Evolutionary conservation across 2,113 vertebrate species (phyloP).

Genomic region (Progne subis): DNA sequence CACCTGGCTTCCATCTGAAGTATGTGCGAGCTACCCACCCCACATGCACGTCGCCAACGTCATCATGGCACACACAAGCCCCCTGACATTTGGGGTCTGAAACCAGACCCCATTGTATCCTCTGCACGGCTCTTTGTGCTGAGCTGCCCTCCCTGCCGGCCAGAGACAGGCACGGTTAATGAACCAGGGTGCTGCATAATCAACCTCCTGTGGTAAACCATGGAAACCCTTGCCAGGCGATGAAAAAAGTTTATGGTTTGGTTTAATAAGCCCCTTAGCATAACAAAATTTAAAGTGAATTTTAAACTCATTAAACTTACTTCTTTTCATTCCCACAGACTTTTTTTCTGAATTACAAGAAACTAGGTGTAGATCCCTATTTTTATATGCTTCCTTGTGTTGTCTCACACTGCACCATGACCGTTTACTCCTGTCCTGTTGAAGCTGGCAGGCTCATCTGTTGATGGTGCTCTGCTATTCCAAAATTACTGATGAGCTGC

Average conservation of each 20-base stretch:
- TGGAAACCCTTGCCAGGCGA: not conserved
- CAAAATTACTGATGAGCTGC: not conserved
- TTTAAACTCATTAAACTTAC: not conserved
- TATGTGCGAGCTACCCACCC: not conserved
- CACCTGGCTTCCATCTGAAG: not conserved
- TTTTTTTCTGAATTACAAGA: not conserved
- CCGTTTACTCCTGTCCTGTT: not conserved
- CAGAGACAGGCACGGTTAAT: accelerated
- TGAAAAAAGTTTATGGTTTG: conserved; percentile 17
- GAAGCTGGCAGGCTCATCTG: not conserved
- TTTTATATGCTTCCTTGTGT: not conserved
- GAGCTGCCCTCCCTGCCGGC: not conserved
- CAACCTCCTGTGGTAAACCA: not conserved
- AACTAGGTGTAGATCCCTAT: not conserved
- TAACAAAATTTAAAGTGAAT: conserved; percentile 5
- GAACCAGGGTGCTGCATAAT: not conserved
- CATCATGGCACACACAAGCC: not conserved
- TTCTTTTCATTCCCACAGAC: not conserved
- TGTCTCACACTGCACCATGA: not conserved
- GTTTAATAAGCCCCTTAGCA: not conserved
- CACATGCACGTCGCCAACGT: accelerated
- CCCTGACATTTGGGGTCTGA: not conserved
- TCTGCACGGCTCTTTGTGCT: not conserved
- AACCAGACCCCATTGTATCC: not conserved
- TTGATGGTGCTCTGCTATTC: not conserved